A percentile compares a stretch with the other conserved stretches of the same genome.
Conservation (phyloP, 2,113 vertebrate genomes). For the Ochotona princeps region DNA sequence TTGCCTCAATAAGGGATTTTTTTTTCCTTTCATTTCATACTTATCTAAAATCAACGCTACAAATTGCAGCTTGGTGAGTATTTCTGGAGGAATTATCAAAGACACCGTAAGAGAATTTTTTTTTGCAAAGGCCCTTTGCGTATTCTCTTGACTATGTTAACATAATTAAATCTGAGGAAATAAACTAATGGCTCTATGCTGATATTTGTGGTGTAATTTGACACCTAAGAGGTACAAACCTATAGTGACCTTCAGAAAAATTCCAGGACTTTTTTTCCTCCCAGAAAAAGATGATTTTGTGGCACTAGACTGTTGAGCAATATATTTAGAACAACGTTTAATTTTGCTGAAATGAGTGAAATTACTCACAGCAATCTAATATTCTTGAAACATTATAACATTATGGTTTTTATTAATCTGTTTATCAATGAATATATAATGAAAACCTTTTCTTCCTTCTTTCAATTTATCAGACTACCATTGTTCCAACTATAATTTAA, state of each 20-base stretch:
- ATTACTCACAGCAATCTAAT: background rate
- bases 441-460: background rate
- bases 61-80: background rate
- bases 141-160: background rate
- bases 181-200: background rate
- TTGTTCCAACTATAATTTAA: background rate
- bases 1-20: background rate
- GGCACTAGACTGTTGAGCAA: background rate
- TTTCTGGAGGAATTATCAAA: conserved; percentile 28
- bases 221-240: background rate
- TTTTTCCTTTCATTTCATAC: background rate
- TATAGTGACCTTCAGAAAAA: background rate
- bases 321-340: background rate
- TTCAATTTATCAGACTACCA: background rate
- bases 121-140: background rate
- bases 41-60: background rate
- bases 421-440: background rate
- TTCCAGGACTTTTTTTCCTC: background rate
- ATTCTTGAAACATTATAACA: background rate
- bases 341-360: conserved; percentile 18
- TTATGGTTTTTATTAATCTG: background rate
- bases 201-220: background rate
- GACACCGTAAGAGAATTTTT: background rate
- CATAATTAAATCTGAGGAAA: background rate
- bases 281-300: background rate